Percentiles rank a stretch among this genome's conserved stretches.
Conservation (phyloP, 23 tunicate genomes). For the Trididemnum nubilum region DNA sequence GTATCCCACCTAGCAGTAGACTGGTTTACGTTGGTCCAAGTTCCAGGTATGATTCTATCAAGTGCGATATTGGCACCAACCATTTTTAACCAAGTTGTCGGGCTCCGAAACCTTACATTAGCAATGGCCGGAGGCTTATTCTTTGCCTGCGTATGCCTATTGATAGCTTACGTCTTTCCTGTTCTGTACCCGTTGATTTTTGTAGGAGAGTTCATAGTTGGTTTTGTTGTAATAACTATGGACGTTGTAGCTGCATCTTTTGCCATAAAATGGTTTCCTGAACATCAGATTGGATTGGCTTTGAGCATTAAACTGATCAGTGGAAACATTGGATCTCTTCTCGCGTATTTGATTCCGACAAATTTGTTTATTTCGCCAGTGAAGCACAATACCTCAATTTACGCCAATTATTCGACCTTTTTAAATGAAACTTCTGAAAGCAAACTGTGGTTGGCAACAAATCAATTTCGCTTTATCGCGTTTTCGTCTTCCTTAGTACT, state of each 20-base stretch:
- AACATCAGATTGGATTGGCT: constrained; percentile 20
- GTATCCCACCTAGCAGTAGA: constrained; percentile 5
- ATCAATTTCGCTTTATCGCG: not conserved
- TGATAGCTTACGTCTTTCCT: not conserved
- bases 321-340: constrained; percentile 9
- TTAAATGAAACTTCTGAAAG: not conserved
- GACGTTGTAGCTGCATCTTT: constrained; percentile 10
- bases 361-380: constrained; percentile 1
- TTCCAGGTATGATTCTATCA: not conserved
- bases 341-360: constrained; percentile 11
- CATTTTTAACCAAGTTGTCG: not conserved
- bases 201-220: constrained; percentile 10
- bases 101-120: not conserved
- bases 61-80: constrained; percentile 21
- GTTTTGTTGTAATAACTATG: not conserved
- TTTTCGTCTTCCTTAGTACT: not conserved
- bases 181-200: constrained; percentile 3
- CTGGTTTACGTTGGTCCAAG: constrained; percentile 17
- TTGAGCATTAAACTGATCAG: constrained; percentile 6
- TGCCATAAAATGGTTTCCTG: constrained; percentile 19
- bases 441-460: not conserved
- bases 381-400: not conserved
- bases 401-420: not conserved
- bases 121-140: not conserved
- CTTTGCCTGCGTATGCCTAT: not conserved